Percentiles rank a stretch among this genome's conserved stretches.
phyloP scores from a whole-genome alignment of 2,113 vertebrate genomes.

The Monopterus albus region DNA sequence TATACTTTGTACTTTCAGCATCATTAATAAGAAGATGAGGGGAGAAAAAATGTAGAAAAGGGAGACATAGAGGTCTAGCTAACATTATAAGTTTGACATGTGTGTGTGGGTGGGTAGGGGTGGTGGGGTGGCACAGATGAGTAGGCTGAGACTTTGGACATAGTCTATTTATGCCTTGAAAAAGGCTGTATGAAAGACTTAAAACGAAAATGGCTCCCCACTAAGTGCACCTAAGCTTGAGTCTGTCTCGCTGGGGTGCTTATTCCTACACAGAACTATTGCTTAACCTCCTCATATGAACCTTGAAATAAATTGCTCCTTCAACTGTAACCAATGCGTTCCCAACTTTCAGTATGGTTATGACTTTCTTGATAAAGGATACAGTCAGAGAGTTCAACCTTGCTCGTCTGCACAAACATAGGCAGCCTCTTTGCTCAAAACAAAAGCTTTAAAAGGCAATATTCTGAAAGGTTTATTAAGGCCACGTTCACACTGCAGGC shows the following conservation, averaged over 20 bases:
- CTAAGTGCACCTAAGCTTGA: conserved; percentile 43
- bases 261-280: conserved; percentile 64
- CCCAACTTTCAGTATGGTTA: conserved; percentile 39
- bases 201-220: conserved; percentile 32
- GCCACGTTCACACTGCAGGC: too few species aligned
- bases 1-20: conserved; percentile 1
- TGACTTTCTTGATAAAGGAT: conserved; percentile 29
- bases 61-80: not conserved
- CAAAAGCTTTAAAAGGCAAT: conserved; percentile 36
- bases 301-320: conserved; percentile 68
- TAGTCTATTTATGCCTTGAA: conserved; percentile 31
- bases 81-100: not conserved
- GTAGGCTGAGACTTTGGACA: conserved; percentile 31
- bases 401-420: not conserved
- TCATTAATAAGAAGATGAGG: conserved; percentile 14
- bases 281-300: conserved; percentile 60
- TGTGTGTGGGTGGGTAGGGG: not conserved
- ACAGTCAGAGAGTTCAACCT: conserved; percentile 4
- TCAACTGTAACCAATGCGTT: conserved; percentile 65
- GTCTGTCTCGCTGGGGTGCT: conserved; percentile 45
- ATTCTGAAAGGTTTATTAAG: conserved; percentile 22
- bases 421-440: conserved; percentile 17
- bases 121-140: not conserved
- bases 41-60: conserved; percentile 1
- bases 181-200: conserved; percentile 34